These are phyloP conservation scores for Nannoperca australis DNA, from an alignment of 2,797 vertebrate species.

Conservation along the genomic window DNA sequence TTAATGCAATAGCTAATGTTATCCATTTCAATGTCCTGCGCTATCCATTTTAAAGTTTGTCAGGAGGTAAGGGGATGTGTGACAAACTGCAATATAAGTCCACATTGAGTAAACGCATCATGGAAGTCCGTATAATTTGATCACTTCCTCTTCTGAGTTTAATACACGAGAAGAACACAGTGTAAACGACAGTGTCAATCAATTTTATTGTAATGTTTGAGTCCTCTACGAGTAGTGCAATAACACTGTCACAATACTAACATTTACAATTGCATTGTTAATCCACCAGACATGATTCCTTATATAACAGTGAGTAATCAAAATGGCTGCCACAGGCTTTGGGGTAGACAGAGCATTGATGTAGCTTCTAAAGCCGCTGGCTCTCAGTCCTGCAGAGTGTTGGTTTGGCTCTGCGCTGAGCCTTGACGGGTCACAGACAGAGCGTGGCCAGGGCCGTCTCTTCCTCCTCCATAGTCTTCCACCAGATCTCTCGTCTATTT, in stretches of 20 bases:
- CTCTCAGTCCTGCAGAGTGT: conserved; percentile 38
- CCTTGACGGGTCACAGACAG: conserved; percentile 63
- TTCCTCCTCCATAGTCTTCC: conserved; percentile 36
- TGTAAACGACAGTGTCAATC: background rate
- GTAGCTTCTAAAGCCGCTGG: conserved; percentile 55
- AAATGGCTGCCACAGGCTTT: conserved; percentile 41
- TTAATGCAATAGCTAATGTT: background rate
- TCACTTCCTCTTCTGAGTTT: background rate
- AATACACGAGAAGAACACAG: background rate
- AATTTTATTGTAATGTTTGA: background rate
- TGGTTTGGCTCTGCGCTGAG: conserved; percentile 59
- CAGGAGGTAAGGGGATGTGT: background rate
- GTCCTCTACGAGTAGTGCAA: background rate
- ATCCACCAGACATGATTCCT: conserved; percentile 40
- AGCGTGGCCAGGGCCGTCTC: conserved; percentile 52
- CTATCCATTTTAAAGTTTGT: background rate
- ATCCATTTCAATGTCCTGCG: background rate
- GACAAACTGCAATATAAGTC: background rate
- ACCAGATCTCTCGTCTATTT: conserved; percentile 32
- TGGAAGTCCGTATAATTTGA: background rate
- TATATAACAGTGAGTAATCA: conserved; percentile 51
- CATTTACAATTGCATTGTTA: background rate
- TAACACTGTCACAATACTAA: conserved; percentile 5
- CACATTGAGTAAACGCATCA: background rate
- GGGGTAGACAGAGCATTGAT: conserved; percentile 34